Conservation (phyloP, 2,797 vertebrate species). For the Harpagifer antarcticus region DNA sequence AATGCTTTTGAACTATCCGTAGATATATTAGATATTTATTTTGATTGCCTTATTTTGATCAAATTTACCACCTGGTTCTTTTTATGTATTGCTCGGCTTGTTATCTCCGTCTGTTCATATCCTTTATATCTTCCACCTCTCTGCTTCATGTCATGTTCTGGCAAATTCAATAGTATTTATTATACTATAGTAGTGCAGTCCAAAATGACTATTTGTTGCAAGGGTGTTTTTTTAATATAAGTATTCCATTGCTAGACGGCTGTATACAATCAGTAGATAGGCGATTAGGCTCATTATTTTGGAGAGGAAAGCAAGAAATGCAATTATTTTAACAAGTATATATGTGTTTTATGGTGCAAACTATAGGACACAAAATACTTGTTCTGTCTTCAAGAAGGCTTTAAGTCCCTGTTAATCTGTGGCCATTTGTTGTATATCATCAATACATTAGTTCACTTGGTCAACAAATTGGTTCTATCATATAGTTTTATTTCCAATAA, state of each 20-base stretch:
- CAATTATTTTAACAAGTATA: neutral
- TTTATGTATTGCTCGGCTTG: conserved; percentile 13
- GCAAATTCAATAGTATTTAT: conserved; percentile 26
- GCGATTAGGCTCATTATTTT: conserved; percentile 3
- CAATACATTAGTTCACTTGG: too few relatives aligned
- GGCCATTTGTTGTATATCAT: too few relatives aligned
- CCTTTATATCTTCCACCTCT: conserved; percentile 33
- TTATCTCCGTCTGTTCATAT: conserved; percentile 49
- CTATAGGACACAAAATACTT: too few relatives aligned
- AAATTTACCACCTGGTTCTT: neutral
- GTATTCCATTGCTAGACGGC: conserved; percentile 7
- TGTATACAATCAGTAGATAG: conserved; percentile 6
- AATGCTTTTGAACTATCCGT: neutral
- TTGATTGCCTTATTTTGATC: conserved; percentile 2
- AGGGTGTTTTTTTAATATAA: conserved; percentile 9
- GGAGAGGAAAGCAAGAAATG: neutral
- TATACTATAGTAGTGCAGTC: neutral
- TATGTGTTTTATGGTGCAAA: too few relatives aligned
- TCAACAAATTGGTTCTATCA: too few relatives aligned
- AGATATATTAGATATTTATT: neutral
- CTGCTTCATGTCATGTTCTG: conserved; percentile 26
- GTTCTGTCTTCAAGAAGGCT: neutral
- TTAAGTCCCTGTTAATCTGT: too few relatives aligned
- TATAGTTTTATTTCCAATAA: too few relatives aligned
- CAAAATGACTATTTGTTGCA: conserved; percentile 11